Evolutionary conservation across 2,888 invertebrate genomes (phyloP).

Genomic region (Polymixis flavicincta): DNA sequence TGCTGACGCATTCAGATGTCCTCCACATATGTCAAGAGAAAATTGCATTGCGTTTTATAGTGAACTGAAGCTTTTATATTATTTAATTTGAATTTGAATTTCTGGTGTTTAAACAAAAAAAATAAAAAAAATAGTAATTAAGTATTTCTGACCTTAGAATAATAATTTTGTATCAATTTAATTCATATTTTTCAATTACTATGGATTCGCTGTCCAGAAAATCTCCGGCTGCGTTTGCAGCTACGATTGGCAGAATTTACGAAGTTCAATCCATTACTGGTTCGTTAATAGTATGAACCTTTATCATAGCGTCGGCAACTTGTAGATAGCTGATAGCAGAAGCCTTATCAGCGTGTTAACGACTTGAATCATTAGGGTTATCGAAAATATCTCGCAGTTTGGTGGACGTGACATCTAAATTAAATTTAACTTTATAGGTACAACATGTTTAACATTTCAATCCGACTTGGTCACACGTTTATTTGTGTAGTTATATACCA

Average conservation of each 20-base stretch:
- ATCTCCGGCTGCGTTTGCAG: neutral
- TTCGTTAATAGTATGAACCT: conserved; percentile 28
- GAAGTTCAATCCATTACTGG: neutral
- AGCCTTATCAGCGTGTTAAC: conserved; percentile 64
- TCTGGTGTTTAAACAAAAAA: neutral
- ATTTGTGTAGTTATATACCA: neutral
- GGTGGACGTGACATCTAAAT: conserved; percentile 31
- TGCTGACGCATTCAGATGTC: conserved; percentile 37
- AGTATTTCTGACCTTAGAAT: neutral
- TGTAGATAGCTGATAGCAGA: conserved; percentile 53
- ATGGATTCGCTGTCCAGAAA: neutral
- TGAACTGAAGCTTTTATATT: neutral
- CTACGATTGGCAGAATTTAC: neutral
- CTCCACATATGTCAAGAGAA: neutral
- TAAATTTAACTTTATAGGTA: conserved; percentile 16
- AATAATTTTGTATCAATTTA: neutral
- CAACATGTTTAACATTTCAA: conserved; percentile 1
- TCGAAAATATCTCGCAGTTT: conserved; percentile 50
- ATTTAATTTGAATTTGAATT: neutral
- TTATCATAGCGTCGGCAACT: conserved; percentile 43
- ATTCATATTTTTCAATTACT: neutral
- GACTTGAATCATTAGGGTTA: conserved; percentile 70
- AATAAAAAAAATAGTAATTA: neutral
- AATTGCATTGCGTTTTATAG: neutral
- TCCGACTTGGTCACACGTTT: conserved; percentile 4